Conservation (phyloP, 2,797 vertebrate genomes). For the Emydoidea blandingii region DNA sequence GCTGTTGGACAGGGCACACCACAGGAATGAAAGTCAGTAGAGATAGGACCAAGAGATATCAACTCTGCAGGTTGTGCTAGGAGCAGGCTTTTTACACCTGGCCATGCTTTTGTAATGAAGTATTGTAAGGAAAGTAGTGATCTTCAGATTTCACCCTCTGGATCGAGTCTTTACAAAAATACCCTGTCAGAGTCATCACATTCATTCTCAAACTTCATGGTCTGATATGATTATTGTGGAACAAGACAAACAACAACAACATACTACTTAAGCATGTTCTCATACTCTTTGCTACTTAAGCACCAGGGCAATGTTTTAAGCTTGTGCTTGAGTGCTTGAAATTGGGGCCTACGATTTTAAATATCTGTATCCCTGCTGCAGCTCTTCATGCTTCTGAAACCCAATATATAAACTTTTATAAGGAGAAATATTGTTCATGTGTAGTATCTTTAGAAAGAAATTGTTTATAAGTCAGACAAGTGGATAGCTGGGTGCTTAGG, state of each 20-base stretch:
- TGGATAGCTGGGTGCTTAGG: neutral
- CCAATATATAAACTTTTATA: neutral
- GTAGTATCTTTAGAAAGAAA: neutral
- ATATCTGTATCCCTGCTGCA: neutral
- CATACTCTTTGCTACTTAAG: neutral
- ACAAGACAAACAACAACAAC: neutral
- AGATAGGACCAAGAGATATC: neutral
- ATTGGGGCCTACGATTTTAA: neutral
- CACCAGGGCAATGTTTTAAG: neutral
- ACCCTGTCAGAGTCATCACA: neutral
- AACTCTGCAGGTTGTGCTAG: neutral
- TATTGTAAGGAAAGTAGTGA: no score
- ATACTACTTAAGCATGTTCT: neutral
- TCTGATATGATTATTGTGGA: neutral
- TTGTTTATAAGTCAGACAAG: neutral
- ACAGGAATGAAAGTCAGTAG: neutral
- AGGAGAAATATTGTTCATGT: neutral
- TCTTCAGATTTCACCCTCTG: neutral
- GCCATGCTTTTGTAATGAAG: no score
- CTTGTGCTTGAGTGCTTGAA: neutral
- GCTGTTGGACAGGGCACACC: neutral
- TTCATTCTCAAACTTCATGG: neutral
- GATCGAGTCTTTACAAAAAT: neutral
- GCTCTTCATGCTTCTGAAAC: neutral
- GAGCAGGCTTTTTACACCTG: neutral